Evolutionary conservation across 2,888 invertebrate species (phyloP), one percentile per base, ranked within the genome.

Genomic region (Plagodis pulveraria): DNA sequence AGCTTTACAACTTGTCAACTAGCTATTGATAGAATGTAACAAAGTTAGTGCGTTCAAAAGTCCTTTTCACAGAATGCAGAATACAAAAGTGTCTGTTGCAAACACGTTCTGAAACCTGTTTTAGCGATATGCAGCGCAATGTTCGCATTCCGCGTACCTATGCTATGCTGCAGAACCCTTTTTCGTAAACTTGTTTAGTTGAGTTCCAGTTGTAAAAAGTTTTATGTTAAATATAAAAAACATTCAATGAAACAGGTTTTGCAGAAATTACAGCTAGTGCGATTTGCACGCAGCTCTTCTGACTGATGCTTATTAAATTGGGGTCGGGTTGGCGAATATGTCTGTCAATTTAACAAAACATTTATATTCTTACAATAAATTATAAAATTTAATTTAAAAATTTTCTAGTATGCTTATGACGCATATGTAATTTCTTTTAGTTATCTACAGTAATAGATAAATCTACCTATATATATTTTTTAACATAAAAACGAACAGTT

Each of bases 81-180:
- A 32, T 8, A 65, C 53, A 57, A 57, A 58, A 60, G 48, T 56
- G 44, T 47, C 42, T 72, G 61, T 60, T 47, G 66, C 71, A 73
- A 72, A 68, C 75, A 66, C 70, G 77, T 75, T 76, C 63, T 47
- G 62, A 73, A 83, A 87, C 87, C 75, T 54, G 87, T 81, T 84
- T 72, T 66, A 42, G 40, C 71, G 68, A 69, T 79, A 73, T 83
- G 84, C 85, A 87, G 85, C 84, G 66, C 80, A 40, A 59, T 70
- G 83, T 88, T 86, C 81, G 90, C 89, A 86, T 88, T 88, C 83
- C 85, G 84, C 72, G 66, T 83, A 84, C 82, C 88, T 88, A 80
- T 77, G 75, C 72, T 76, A 71, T 42, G 74, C 65, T 81, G 86
- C 83, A 80, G 78, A 80, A 76, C 78, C 81, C 58, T 78, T 75